phyloP scores from a whole-genome alignment of 2,888 invertebrate genomes.

The Drosophila siamana region DNA sequence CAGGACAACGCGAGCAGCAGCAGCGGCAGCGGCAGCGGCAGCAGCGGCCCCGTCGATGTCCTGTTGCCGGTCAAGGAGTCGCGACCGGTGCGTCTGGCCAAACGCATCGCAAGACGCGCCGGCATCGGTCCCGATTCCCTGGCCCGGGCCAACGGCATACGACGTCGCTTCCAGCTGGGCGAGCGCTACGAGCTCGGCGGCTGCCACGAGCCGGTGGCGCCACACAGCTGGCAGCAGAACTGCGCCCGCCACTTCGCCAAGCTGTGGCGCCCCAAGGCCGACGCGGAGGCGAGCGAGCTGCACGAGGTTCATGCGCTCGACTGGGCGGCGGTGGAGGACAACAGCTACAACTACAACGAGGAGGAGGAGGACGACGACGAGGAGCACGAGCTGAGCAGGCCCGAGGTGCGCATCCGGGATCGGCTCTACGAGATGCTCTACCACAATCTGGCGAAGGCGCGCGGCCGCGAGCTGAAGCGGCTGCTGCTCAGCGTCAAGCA shows the following conservation, averaged over 20 bases:
- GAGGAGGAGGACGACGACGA: no score
- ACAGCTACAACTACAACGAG: no score
- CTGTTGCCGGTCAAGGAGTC: background rate
- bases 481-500: background rate
- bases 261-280: background rate
- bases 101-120: background rate
- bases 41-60: background rate
- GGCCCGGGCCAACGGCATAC: slow-evolving; percentile 28
- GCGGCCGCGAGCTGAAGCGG: background rate
- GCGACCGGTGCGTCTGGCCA: accelerated
- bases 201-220: background rate
- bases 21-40: slow-evolving; percentile 13
- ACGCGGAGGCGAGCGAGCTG: background rate
- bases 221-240: background rate
- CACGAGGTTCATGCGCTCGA: background rate
- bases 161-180: slow-evolving; percentile 19
- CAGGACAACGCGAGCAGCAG: background rate
- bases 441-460: background rate
- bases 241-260: no score
- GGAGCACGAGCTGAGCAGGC: no score
- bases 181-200: background rate
- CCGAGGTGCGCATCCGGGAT: no score
- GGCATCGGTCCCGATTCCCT: slow-evolving; percentile 37
- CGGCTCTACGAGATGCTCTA: no score
- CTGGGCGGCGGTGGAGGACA: no score